Conservation (phyloP, 2,113 vertebrate species). For the Microtus oregoni region DNA sequence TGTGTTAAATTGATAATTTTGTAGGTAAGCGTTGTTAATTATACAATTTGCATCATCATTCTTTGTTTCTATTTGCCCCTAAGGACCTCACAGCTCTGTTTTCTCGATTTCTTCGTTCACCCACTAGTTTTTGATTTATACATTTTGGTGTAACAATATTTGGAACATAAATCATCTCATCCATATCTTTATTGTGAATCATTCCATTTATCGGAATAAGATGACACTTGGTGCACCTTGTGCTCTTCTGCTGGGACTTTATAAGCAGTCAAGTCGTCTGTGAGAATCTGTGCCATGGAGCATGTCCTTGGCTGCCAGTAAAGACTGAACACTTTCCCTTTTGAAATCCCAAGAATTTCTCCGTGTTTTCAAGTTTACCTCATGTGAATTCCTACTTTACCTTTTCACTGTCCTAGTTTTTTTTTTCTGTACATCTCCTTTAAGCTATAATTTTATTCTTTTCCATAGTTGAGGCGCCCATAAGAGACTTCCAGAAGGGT, state of each 20-base stretch:
- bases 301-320: not conserved
- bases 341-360: constrained; percentile 38
- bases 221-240: constrained; percentile 33
- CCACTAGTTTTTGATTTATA: constrained; percentile 55
- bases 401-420: not conserved
- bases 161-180: constrained; percentile 63
- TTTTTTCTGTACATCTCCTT: not conserved
- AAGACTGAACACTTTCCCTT: constrained; percentile 11
- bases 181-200: constrained; percentile 46
- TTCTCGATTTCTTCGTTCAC: constrained; percentile 9
- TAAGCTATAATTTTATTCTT: constrained; percentile 11
- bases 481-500: not conserved
- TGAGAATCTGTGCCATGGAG: not conserved
- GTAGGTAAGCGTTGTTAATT: not conserved
- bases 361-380: not conserved
- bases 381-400: constrained; percentile 5
- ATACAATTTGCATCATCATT: not conserved
- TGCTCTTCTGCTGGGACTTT: constrained; percentile 37
- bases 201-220: constrained; percentile 70
- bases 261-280: not conserved
- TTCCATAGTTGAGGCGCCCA: not conserved
- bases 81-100: not conserved
- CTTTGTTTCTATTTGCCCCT: constrained; percentile 27
- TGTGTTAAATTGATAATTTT: constrained; percentile 24
- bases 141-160: constrained; percentile 59